Conservation (phyloP, 2,888 invertebrate species). For the Andrena hattorfiana region DNA sequence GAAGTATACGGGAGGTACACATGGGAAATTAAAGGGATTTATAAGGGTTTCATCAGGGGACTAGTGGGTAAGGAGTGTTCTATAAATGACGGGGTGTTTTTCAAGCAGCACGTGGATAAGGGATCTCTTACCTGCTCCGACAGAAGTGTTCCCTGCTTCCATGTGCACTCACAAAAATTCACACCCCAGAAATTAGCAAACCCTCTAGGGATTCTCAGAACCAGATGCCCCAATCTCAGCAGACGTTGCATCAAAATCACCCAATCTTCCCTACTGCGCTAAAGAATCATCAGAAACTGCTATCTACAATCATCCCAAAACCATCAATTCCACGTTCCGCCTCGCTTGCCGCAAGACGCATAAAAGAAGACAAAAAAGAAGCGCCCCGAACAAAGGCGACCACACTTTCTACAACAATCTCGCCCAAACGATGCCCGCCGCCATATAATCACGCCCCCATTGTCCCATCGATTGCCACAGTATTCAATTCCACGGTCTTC, state of each 20-base stretch:
- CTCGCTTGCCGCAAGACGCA: background rate
- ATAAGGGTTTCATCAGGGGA: background rate
- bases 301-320: no score
- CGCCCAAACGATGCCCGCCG: background rate
- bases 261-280: no score
- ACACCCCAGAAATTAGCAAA: no score
- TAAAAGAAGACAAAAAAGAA: background rate
- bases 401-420: slow-evolving; percentile 4
- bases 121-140: background rate
- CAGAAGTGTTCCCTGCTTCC: no score
- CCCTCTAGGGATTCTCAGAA: no score
- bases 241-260: no score
- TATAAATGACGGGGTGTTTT: background rate
- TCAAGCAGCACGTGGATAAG: background rate
- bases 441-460: slow-evolving; percentile 10
- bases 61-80: background rate
- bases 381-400: background rate
- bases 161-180: no score
- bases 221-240: no score
- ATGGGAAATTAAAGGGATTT: slow-evolving; percentile 1
- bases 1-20: background rate
- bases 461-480: slow-evolving; percentile 17
- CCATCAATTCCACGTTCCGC: no score
- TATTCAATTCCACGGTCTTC: slow-evolving; percentile 21
- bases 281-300: no score